Conservation (phyloP, 2,113 vertebrate genomes). For the Thamnaconus septentrionalis region DNA sequence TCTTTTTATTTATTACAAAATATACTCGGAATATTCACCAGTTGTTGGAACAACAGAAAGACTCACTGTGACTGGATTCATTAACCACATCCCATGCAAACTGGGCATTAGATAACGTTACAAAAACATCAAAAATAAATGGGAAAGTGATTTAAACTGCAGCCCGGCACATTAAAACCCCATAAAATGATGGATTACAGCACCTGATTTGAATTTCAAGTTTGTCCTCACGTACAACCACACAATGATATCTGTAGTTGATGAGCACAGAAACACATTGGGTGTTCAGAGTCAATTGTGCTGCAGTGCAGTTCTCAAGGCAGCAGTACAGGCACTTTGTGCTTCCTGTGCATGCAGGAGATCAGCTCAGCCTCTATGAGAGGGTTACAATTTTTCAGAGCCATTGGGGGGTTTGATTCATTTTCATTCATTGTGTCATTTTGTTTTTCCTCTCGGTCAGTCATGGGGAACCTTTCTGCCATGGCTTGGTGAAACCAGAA, state of each 20-base stretch:
- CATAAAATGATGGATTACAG: background rate
- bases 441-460: no score
- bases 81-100: background rate
- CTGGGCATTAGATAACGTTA: background rate
- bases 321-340: background rate
- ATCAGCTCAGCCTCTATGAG: background rate
- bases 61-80: background rate
- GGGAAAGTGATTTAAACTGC: background rate
- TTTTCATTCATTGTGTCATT: background rate
- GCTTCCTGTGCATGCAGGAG: background rate
- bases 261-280: background rate
- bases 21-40: constrained; percentile 41
- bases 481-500: background rate
- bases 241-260: background rate
- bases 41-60: background rate
- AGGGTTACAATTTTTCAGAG: constrained; percentile 4
- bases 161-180: background rate
- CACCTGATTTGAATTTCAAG: background rate
- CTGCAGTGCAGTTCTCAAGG: background rate
- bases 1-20: constrained; percentile 61
- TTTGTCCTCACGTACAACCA: background rate
- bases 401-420: background rate
- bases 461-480: background rate
- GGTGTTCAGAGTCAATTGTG: no score
- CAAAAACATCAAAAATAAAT: background rate